These are phyloP conservation scores for Lepeophtheirus nordmannii DNA, from an alignment of 2,888 invertebrate species.

Conservation along the genomic window DNA sequence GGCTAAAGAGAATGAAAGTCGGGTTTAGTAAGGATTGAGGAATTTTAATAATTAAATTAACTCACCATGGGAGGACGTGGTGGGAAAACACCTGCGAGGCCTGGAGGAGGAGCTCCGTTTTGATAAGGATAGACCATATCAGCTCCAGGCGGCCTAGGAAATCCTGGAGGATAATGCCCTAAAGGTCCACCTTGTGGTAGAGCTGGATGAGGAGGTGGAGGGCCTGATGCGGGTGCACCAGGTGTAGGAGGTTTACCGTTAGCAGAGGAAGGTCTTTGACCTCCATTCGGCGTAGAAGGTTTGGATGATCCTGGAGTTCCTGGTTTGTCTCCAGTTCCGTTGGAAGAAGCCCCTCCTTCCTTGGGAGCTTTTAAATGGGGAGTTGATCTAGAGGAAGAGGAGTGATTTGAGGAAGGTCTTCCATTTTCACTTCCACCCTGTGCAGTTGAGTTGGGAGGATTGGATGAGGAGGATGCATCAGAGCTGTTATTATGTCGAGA, in stretches of 20 bases:
- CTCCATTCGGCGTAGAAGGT: conserved; percentile 22
- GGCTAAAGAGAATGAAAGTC: neutral
- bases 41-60: neutral
- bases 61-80: conserved; percentile 20
- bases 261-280: conserved; percentile 6
- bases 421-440: conserved; percentile 1
- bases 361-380: conserved; percentile 7
- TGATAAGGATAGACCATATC: conserved; percentile 6
- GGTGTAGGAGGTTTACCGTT: conserved; percentile 20
- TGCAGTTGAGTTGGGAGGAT: neutral
- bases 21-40: neutral
- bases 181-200: neutral
- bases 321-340: conserved; percentile 14
- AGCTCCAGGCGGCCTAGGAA: conserved; percentile 9
- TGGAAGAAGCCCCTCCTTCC: conserved; percentile 8
- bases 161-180: conserved; percentile 18
- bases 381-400: conserved; percentile 22
- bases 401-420: conserved; percentile 19
- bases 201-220: neutral
- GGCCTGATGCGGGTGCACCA: neutral
- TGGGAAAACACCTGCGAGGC: conserved; percentile 15
- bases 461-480: too few species aligned
- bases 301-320: conserved; percentile 23
- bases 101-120: conserved; percentile 15
- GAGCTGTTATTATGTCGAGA: conserved; percentile 6